Evolutionary conservation across 2,113 vertebrate genomes (phyloP).

Genomic region (Cynoglossus semilaevis): DNA sequence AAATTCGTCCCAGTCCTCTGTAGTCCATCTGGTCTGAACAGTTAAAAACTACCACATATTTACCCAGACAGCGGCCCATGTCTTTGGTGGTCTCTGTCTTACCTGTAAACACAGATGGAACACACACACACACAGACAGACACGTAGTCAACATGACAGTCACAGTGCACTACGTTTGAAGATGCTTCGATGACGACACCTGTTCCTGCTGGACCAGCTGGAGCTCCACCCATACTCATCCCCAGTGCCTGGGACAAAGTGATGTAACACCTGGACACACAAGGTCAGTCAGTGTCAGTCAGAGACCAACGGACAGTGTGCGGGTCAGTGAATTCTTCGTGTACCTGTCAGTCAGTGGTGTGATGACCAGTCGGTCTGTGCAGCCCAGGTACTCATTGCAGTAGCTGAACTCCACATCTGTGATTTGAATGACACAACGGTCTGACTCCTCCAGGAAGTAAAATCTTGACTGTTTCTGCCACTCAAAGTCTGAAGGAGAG

Average conservation of each 20-base stretch:
- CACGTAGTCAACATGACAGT: background rate
- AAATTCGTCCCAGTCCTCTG: conserved; percentile 90
- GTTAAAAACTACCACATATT: conserved; percentile 92
- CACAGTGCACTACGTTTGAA: no score
- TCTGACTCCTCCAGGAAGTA: conserved; percentile 86
- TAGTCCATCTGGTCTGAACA: conserved; percentile 95
- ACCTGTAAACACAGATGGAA: conserved; percentile 63
- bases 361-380: conserved; percentile 90
- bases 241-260: conserved; percentile 88
- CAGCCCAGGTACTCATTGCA: conserved; percentile 93
- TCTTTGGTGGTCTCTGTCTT: conserved; percentile 93
- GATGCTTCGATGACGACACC: conserved; percentile 50
- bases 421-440: conserved; percentile 83
- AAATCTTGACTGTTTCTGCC: conserved; percentile 90
- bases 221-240: conserved; percentile 93
- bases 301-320: background rate
- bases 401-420: conserved; percentile 89
- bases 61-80: conserved; percentile 90
- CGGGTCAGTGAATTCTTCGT: background rate
- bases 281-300: background rate
- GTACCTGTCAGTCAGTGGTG: conserved; percentile 80
- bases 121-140: background rate
- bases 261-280: conserved; percentile 85
- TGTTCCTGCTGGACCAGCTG: conserved; percentile 88
- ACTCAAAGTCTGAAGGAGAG: conserved; percentile 84